phyloP scores from a whole-genome alignment of 2,113 vertebrate species.

The Anthoscopus minutus region DNA sequence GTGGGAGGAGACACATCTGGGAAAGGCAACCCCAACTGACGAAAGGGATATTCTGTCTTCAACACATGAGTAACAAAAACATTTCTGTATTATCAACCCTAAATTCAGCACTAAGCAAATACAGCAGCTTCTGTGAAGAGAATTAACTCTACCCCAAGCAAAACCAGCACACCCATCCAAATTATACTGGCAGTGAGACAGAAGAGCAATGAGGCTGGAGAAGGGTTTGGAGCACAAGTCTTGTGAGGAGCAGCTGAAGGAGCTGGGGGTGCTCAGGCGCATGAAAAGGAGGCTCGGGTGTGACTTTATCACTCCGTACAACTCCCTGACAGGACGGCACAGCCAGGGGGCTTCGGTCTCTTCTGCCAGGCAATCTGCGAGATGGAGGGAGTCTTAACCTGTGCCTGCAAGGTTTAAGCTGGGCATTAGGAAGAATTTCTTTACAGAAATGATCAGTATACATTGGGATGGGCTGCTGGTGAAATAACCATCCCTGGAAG shows the following conservation, averaged over 20 bases:
- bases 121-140: background rate
- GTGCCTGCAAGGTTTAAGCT: background rate
- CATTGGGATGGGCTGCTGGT: background rate
- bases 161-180: background rate
- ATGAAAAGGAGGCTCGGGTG: background rate
- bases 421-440: background rate
- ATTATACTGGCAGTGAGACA: background rate
- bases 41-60: background rate
- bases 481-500: background rate
- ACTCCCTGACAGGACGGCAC: background rate
- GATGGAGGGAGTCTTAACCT: rapidly evolving
- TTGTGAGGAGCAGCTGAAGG: background rate
- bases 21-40: background rate
- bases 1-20: background rate
- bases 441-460: background rate
- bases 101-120: no score
- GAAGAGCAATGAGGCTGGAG: background rate
- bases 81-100: background rate
- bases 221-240: background rate
- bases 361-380: no score
- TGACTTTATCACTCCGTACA: no score
- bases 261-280: background rate
- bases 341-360: background rate
- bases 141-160: background rate
- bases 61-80: background rate